Conservation (phyloP, 2,797 vertebrate species). For the Typhlichthys subterraneus region DNA sequence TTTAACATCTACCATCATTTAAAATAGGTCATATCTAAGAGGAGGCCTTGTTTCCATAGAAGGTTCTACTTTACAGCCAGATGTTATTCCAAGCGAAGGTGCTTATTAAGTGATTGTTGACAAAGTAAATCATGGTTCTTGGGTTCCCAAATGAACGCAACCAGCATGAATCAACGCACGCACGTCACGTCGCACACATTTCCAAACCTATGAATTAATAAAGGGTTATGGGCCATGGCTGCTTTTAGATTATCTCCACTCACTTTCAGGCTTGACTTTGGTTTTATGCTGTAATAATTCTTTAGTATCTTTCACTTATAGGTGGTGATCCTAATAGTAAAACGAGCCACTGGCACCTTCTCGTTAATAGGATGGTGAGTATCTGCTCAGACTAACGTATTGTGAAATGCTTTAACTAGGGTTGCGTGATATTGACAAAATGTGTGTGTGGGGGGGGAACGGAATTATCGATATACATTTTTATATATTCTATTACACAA, state of each 20-base stretch:
- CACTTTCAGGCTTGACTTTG: not conserved
- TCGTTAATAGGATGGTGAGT: constrained; percentile 81
- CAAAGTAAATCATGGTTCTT: not conserved
- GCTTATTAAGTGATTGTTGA: constrained; percentile 2
- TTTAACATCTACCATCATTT: constrained; percentile 7
- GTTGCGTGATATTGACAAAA: too few species aligned
- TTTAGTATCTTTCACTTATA: constrained; percentile 52
- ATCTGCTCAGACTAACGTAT: constrained; percentile 30
- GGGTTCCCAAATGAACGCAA: too few species aligned
- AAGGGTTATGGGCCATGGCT: not conserved
- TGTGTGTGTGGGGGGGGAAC: too few species aligned
- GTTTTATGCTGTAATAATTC: constrained; percentile 11
- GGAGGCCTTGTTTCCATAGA: constrained; percentile 1
- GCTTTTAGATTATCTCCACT: too few species aligned
- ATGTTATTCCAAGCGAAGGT: constrained; percentile 7
- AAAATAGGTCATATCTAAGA: constrained; percentile 20
- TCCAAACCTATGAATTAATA: constrained; percentile 27
- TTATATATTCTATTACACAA: too few species aligned
- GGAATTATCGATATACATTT: too few species aligned
- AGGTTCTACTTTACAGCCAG: not conserved
- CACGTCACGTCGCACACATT: constrained; percentile 11
- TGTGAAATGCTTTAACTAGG: not conserved
- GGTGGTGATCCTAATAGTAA: constrained; percentile 77
- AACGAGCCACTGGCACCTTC: constrained; percentile 80
- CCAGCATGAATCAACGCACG: constrained; percentile 1